These are phyloP conservation scores for Heloderma charlesbogerti DNA, from an alignment of 2,113 vertebrate genomes.

Conservation along the genomic window DNA sequence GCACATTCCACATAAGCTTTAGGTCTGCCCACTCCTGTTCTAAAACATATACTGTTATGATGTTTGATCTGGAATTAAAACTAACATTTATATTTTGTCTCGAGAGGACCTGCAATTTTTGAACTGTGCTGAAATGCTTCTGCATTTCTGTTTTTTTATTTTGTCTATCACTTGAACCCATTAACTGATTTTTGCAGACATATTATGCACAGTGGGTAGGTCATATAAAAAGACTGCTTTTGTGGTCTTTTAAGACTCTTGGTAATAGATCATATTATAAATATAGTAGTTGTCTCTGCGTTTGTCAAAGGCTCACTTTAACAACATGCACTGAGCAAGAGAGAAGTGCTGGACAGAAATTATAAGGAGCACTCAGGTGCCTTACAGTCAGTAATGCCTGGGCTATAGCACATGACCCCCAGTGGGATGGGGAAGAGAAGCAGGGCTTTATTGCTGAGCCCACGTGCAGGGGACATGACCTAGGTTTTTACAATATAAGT, in stretches of 20 bases:
- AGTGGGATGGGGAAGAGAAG: neutral
- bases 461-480: neutral
- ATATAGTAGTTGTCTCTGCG: neutral
- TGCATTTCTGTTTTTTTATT: neutral
- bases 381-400: neutral
- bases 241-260: neutral
- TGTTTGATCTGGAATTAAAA: slow-evolving; percentile 10
- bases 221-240: neutral
- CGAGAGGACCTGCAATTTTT: neutral
- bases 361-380: too few species aligned
- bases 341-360: neutral
- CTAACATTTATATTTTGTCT: neutral
- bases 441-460: neutral
- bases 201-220: neutral
- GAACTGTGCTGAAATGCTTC: neutral
- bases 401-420: neutral
- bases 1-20: too few species aligned
- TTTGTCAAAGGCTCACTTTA: neutral
- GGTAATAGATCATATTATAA: neutral
- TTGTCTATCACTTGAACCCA: neutral
- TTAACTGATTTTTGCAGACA: neutral
- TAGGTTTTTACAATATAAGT: neutral
- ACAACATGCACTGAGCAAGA: neutral
- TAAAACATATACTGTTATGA: neutral
- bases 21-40: too few species aligned